Evolutionary conservation across 2,113 vertebrate genomes (phyloP).

Genomic region (Gorsachius goisagi): DNA sequence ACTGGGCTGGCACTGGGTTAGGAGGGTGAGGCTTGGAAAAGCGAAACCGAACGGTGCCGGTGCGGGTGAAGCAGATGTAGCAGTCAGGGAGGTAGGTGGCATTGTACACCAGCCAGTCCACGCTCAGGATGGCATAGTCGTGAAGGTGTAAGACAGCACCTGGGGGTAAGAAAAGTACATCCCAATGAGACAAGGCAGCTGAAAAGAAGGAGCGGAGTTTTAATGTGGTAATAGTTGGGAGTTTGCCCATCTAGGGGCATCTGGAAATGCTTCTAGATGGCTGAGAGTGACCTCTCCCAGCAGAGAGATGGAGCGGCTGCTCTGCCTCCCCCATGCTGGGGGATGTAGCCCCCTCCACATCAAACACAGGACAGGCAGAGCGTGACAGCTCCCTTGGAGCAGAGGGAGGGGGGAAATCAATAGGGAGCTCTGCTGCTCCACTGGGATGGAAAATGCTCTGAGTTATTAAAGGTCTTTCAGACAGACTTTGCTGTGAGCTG

Average conservation of each 20-base stretch:
- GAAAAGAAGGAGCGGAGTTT: not conserved
- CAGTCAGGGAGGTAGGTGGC: slow-evolving; percentile 87
- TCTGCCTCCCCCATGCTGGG: not conserved
- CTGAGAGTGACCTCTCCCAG: not conserved
- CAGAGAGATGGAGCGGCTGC: not conserved
- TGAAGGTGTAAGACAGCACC: slow-evolving; percentile 89
- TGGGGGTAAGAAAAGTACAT: slow-evolving; percentile 4
- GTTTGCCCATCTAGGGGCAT: not conserved
- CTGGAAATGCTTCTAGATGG: not conserved
- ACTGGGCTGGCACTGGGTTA: not conserved
- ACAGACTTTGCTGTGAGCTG: slow-evolving; percentile 18
- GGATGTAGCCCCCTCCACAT: not conserved
- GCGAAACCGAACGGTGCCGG: slow-evolving; percentile 67
- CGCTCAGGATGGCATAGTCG: slow-evolving; percentile 77
- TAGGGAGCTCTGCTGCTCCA: slow-evolving; percentile 28
- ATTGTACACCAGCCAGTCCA: slow-evolving; percentile 87
- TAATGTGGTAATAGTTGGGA: not conserved
- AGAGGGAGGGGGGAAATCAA: not conserved
- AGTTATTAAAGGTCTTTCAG: slow-evolving; percentile 51
- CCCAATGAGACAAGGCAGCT: not conserved
- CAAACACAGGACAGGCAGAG: not conserved
- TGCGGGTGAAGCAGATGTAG: slow-evolving; percentile 80
- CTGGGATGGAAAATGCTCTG: slow-evolving; percentile 18
- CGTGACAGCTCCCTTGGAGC: not conserved
- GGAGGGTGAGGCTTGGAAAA: slow-evolving; percentile 76